Evolutionary conservation across 1,140 invertebrate species (phyloP).

Genomic region (Aleiodes sp.): DNA sequence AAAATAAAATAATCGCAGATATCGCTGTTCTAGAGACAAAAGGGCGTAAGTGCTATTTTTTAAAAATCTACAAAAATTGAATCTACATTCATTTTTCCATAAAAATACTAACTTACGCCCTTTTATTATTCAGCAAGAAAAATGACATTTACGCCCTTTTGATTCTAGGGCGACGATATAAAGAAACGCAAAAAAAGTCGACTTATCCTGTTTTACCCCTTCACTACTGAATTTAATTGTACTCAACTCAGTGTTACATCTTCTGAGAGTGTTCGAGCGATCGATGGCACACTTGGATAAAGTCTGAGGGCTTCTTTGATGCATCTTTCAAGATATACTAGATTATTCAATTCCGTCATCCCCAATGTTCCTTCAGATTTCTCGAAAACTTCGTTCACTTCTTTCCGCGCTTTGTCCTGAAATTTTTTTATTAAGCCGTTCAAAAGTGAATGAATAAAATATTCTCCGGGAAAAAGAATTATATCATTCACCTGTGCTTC

Average conservation of each 20-base stretch:
- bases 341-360: conserved; percentile 35
- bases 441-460: too few species aligned
- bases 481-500: conserved; percentile 75
- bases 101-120: too few species aligned
- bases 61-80: conserved; percentile 24
- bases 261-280: conserved; percentile 62
- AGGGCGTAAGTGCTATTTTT: too few species aligned
- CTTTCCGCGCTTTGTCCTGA: conserved; percentile 38
- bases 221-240: background rate
- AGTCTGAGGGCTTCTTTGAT: conserved; percentile 72
- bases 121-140: too few species aligned
- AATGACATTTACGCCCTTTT: too few species aligned
- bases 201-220: background rate
- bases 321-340: conserved; percentile 68
- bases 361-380: conserved; percentile 32
- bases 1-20: too few species aligned
- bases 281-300: conserved; percentile 69
- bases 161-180: too few species aligned
- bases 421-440: conserved; percentile 29
- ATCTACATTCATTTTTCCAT: background rate
- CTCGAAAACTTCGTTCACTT: conserved; percentile 36
- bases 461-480: too few species aligned
- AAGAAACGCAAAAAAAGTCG: too few species aligned
- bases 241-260: conserved; percentile 49
- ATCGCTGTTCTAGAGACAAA: too few species aligned